These are phyloP conservation scores for Malthinus flaveolus DNA, from an alignment of 2,888 invertebrate species.

Conservation along the genomic window DNA sequence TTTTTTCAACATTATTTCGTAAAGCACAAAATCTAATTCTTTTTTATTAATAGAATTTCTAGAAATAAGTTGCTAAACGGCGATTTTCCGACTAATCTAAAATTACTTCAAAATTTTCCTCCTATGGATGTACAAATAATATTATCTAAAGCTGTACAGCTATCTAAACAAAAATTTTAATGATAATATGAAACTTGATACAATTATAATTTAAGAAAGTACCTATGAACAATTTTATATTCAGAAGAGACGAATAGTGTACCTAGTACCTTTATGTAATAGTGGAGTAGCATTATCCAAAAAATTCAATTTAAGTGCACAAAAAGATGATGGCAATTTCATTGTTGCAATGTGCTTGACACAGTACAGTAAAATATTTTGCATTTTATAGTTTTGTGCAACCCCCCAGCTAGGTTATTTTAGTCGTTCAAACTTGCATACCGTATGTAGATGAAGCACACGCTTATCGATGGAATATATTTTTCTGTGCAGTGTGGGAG, in stretches of 20 bases:
- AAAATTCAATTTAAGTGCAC: too few species aligned
- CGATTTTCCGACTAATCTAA: conserved; percentile 94
- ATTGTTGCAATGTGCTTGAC: too few species aligned
- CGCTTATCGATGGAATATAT: too few species aligned
- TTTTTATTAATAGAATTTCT: conserved; percentile 65
- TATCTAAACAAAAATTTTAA: conserved; percentile 52
- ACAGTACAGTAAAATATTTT: too few species aligned
- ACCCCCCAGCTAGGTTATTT: too few species aligned
- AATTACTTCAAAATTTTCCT: conserved; percentile 91
- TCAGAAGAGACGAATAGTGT: not conserved
- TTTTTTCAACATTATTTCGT: conserved; percentile 38
- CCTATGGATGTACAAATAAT: conserved; percentile 86
- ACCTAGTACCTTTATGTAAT: too few species aligned
- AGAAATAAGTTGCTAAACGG: conserved; percentile 80
- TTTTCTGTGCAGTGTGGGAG: too few species aligned
- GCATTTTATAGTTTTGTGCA: too few species aligned
- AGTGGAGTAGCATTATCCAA: too few species aligned
- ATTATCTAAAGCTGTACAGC: conserved; percentile 74
- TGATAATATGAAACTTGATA: not conserved
- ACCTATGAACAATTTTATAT: not conserved
- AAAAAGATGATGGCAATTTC: too few species aligned
- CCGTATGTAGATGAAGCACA: too few species aligned
- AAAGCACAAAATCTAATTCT: not conserved
- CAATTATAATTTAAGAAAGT: not conserved
- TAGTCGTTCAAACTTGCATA: too few species aligned